phyloP scores from a whole-genome alignment of 1,140 invertebrate species.

The Drosophila nigromelanica region DNA sequence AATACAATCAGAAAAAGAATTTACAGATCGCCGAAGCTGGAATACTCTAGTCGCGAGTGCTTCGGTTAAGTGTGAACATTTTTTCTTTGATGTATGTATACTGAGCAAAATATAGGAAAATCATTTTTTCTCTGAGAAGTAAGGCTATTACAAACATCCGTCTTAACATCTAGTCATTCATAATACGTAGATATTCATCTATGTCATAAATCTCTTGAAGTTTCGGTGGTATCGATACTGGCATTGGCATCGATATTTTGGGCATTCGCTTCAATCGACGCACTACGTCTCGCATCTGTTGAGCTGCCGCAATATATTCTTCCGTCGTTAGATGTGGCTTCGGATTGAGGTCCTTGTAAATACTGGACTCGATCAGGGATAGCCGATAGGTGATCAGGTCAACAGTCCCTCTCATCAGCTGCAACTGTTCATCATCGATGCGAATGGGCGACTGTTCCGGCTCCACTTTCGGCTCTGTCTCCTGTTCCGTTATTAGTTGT shows the following conservation, averaged over 20 bases:
- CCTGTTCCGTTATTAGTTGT: background rate
- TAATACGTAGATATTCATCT: too few relatives aligned
- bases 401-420: background rate
- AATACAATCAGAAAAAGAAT: slow-evolving; percentile 52
- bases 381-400: background rate
- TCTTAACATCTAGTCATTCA: too few relatives aligned
- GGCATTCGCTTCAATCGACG: background rate
- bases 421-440: background rate
- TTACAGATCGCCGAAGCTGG: background rate
- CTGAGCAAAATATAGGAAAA: too few relatives aligned
- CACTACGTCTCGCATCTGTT: background rate
- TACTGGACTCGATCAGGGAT: slow-evolving; percentile 1
- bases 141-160: too few relatives aligned
- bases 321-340: background rate
- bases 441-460: background rate
- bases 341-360: slow-evolving; percentile 12
- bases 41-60: slow-evolving; percentile 32
- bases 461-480: background rate
- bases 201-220: too few relatives aligned
- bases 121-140: too few relatives aligned
- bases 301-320: background rate
- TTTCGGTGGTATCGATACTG: background rate
- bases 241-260: background rate
- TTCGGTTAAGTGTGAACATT: too few relatives aligned
- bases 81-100: too few relatives aligned